phyloP scores from a whole-genome alignment of 2,888 invertebrate species.

The Drosophila limbata region DNA sequence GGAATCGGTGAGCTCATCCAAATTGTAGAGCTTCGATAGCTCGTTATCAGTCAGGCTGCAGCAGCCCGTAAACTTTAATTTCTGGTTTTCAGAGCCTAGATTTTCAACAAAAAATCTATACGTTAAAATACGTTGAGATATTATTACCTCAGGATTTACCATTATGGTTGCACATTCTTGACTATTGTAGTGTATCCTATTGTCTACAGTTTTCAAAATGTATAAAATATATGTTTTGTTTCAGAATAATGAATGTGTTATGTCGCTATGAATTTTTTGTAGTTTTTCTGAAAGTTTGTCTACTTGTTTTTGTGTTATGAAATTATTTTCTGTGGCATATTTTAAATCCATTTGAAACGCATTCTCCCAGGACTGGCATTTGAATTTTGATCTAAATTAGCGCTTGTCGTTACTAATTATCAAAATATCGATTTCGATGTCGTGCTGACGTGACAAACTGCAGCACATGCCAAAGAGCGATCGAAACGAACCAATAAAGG shows the following conservation, averaged over 20 bases:
- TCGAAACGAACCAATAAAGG: no score
- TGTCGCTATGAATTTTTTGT: constrained; percentile 35
- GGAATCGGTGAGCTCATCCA: constrained; percentile 49
- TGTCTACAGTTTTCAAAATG: constrained; percentile 30
- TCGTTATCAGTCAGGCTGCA: constrained; percentile 41
- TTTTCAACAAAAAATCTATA: not conserved
- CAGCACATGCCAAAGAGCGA: no score
- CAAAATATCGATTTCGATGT: constrained; percentile 3
- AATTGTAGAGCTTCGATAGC: constrained; percentile 35
- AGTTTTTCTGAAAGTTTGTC: constrained; percentile 9
- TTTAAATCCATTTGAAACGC: not conserved
- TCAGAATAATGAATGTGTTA: constrained; percentile 26
- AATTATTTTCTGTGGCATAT: not conserved
- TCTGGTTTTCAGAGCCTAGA: constrained; percentile 6
- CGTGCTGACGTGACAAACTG: not conserved
- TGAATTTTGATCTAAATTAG: not conserved
- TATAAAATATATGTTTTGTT: constrained; percentile 19
- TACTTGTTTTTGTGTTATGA: constrained; percentile 1
- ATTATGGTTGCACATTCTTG: constrained; percentile 26
- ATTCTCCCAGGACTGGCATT: no score
- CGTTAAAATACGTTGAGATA: not conserved
- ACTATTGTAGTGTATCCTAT: constrained; percentile 15
- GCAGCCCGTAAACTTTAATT: constrained; percentile 54
- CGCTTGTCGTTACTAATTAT: not conserved
- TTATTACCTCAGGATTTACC: constrained; percentile 18